Conservation (phyloP, 2,888 invertebrate genomes). For the Nezara viridula region DNA sequence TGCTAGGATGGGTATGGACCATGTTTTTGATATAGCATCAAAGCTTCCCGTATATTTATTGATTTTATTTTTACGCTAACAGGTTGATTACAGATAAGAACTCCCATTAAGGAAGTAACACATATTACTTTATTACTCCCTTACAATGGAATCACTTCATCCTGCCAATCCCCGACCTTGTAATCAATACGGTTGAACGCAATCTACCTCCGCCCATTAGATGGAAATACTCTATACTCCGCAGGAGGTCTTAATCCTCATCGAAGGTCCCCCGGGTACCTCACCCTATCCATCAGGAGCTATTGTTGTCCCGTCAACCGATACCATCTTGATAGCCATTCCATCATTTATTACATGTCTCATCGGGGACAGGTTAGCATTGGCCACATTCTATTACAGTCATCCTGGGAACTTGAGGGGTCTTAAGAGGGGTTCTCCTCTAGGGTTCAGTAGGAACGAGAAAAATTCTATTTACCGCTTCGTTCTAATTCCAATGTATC, state of each 20-base stretch:
- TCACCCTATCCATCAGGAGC: constrained; percentile 52
- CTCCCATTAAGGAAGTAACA: neutral
- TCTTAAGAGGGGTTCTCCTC: neutral
- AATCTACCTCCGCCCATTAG: constrained; percentile 20
- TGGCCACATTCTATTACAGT: constrained; percentile 37
- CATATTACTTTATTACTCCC: neutral
- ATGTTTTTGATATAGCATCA: neutral
- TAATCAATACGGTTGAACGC: neutral
- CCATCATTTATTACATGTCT: constrained; percentile 47
- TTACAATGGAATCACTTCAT: neutral
- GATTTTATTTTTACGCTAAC: neutral
- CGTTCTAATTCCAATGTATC: neutral
- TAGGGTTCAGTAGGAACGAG: neutral
- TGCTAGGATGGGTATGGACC: no score
- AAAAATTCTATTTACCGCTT: neutral
- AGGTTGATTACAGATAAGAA: neutral
- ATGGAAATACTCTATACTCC: constrained; percentile 7
- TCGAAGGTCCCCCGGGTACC: constrained; percentile 23
- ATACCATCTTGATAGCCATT: constrained; percentile 57
- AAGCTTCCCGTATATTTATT: neutral
- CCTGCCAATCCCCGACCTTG: neutral
- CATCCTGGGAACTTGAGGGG: constrained; percentile 16
- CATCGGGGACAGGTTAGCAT: constrained; percentile 48
- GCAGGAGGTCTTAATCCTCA: constrained; percentile 34
- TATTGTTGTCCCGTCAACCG: constrained; percentile 51